A percentile compares a stretch with the other conserved stretches of the same genome.
phyloP scores from a whole-genome alignment of 1,140 invertebrate species.

The Drosophila truncata region DNA sequence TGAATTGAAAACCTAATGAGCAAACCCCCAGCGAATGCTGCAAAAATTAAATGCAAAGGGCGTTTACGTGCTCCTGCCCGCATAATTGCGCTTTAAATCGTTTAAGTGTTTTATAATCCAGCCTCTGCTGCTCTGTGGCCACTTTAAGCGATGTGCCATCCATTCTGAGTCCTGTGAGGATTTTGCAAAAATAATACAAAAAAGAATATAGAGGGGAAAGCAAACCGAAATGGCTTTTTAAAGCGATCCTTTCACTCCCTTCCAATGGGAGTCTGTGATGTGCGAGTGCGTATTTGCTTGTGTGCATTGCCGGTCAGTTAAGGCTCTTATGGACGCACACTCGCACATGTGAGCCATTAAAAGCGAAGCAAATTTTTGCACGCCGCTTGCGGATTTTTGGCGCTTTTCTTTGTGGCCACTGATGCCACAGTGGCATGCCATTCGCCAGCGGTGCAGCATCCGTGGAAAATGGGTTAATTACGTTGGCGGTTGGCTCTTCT shows the following conservation, averaged over 20 bases:
- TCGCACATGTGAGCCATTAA: constrained; percentile 63
- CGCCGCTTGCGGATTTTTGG: constrained; percentile 55
- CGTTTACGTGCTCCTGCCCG: constrained; percentile 71
- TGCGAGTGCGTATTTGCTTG: constrained; percentile 32
- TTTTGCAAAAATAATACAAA: constrained; percentile 13
- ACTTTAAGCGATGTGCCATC: constrained; percentile 60
- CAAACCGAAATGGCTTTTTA: constrained; percentile 78
- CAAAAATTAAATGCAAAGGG: constrained; percentile 63
- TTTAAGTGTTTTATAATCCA: constrained; percentile 83
- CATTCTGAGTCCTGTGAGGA: constrained; percentile 21
- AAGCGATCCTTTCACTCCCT: constrained; percentile 55
- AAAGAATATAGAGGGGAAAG: constrained; percentile 12
- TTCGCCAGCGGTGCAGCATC: constrained; percentile 49
- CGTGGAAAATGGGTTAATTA: constrained; percentile 75
- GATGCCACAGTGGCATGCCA: constrained; percentile 25
- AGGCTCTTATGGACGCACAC: constrained; percentile 51
- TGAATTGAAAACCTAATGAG: constrained; percentile 78
- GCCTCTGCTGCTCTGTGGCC: constrained; percentile 59
- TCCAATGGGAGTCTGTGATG: constrained; percentile 8
- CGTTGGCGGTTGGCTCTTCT: constrained; percentile 43
- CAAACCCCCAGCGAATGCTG: constrained; percentile 37
- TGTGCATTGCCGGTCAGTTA: constrained; percentile 59
- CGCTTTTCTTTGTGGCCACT: constrained; percentile 43
- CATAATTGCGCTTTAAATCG: constrained; percentile 84
- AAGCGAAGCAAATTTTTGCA: constrained; percentile 69